A percentile compares a stretch with the other conserved stretches of the same genome.
Conservation (phyloP, 2,797 vertebrate genomes). For the Myoxocephalus aenaeus region DNA sequence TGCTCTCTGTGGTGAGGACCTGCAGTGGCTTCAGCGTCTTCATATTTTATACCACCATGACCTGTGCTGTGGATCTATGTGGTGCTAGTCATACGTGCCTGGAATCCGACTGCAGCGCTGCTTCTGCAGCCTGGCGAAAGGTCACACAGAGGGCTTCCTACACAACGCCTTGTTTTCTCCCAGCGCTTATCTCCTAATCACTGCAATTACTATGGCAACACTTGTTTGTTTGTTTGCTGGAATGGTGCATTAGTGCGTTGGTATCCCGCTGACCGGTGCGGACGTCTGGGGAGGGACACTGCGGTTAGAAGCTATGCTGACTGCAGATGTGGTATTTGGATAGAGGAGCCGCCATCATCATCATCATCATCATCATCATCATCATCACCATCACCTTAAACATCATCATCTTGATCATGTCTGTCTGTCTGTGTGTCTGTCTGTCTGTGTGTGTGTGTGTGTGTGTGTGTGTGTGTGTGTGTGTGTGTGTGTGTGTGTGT, state of each 20-base stretch:
- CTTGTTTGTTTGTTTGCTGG: constrained; percentile 76
- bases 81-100: constrained; percentile 51
- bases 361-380: constrained; percentile 41
- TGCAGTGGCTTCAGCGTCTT: constrained; percentile 35
- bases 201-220: constrained; percentile 77
- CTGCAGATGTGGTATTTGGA: constrained; percentile 63
- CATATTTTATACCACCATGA: constrained; percentile 32
- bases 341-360: constrained; percentile 26
- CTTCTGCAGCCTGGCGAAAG: constrained; percentile 64
- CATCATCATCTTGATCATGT: constrained; percentile 43
- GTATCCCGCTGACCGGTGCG: constrained; percentile 72
- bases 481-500: background rate
- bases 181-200: constrained; percentile 78
- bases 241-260: constrained; percentile 77
- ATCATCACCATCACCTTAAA: constrained; percentile 20
- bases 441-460: background rate
- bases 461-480: background rate
- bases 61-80: constrained; percentile 46
- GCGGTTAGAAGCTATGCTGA: constrained; percentile 61
- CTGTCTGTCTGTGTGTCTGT: background rate
- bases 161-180: constrained; percentile 58
- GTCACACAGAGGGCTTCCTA: constrained; percentile 66
- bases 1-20: constrained; percentile 34
- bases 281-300: constrained; percentile 68
- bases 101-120: constrained; percentile 49